Evolutionary conservation across 64 coral and sea anemone species (phyloP), one percentile per base, ranked within the genome.

Genomic region (Actinia tenebrosa): DNA sequence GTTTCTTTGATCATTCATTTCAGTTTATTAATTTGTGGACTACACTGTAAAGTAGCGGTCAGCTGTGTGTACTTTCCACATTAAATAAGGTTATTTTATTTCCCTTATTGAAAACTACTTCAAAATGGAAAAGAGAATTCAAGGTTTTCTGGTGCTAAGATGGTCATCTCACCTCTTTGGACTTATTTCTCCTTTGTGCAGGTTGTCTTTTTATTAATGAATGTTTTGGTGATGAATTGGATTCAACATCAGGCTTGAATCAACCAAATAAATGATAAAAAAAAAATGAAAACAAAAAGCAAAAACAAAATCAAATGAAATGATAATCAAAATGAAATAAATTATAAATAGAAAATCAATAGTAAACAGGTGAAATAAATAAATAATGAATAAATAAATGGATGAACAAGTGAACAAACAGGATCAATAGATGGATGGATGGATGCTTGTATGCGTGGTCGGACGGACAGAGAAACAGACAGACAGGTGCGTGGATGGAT

Each of bases 221-320:
- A 9, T 81, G 79, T 22, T 81, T 81, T 9, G 22, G 43, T 81
- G 79, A 81, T 81, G 45, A 19, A 81, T 81, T 53, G 44, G 46
- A 22, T 81, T 81, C 79, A 81, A 30, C 50, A 81, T 81, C 50
- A 81, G 43, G 53, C 79, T 50, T 81, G 45, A 81, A 81, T 81
- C 6, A 81, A 50, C 18, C 14, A 81, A 53, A 50, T 16, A 81
- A 81, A 81, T 37, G 30, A 37, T 1, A 44, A 79, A 79, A 81
- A 79, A 81, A 16, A 19, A 81, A 81, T 22, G 22, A 50, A 81
- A 81, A 81, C 46, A 81, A 81, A 81, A 50, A 19, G 11, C 14
- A 50, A 50, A 81, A 47, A 53, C 3, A 81, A 81, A 80, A 18
- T 47, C 5, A 79, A 46, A 53, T 18, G 7, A 22, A 81, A 81